Base-by-base conservation (phyloP, 2,888 invertebrate species). In the Cephalotes varians region DNA sequence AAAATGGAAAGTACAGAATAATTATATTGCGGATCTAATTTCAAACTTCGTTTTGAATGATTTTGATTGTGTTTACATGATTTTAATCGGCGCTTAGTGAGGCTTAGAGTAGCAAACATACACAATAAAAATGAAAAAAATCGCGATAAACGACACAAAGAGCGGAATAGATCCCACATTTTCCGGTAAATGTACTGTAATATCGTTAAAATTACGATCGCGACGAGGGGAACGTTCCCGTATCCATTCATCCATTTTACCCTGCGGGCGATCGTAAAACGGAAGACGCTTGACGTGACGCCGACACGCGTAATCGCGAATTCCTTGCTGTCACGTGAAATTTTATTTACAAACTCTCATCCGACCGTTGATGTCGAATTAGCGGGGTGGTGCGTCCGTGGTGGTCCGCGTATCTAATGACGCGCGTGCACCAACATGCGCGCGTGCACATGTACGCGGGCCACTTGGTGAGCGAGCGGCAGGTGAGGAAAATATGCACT, bases 401-500 rank as follows among this genome's bases (percentile, higher is more conserved):
- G n/a, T 34, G 21, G 28, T 44, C 15, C 51, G 67, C 28, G 54
- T 21, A 15, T 21, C 64, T 56, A 69, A 51, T 64, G 73, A 79
- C 47, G 79, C 60, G 54, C 47, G 21, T 15, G 62, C 34, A 28
- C 18, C 47, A 58, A 60, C 34, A 44, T 47, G 37, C 51, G 37
- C 34, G 31, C 49, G 28, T 34, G 34, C 25, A 21, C 44, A 37
- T 31, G 58, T 51, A 34, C 44, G 47, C 74, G 47, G 76, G 51
- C 65, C 44, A 25, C 56, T 56, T 25, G 69, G 76, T 25, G 54
- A 25, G 18, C 34, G 58, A 18, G 25, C 28, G n/a, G 69, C 73
- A 73, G 73, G 73, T 79, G 67, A 69, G 71, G 82, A 72, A 83
- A 83, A 81, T 81, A 83, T 81, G 81, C 73, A 40, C n/a, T n/a